Percentiles rank a stretch among this genome's conserved stretches.
These are phyloP conservation scores for Pseudorhombus dupliciocellatus DNA, from an alignment of 2,113 vertebrate genomes.

Conservation along the genomic window DNA sequence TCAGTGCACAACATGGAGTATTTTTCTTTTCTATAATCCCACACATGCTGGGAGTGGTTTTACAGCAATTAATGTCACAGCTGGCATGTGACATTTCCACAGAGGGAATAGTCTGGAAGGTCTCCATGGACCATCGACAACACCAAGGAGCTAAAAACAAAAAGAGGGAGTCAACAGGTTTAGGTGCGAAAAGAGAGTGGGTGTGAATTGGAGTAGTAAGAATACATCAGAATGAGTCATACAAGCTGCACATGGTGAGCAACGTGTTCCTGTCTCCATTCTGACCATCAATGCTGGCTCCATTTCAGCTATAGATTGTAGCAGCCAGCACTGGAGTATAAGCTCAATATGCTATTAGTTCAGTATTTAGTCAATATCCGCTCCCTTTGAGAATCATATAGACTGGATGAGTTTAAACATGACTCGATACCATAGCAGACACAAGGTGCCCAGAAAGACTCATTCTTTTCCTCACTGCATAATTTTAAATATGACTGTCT, in stretches of 20 bases:
- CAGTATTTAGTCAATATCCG: not conserved
- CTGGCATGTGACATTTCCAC: not conserved
- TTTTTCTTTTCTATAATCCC: not conserved
- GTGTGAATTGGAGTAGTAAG: constrained; percentile 4
- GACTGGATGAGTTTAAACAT: not conserved
- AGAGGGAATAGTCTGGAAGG: not conserved
- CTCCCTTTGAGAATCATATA: not conserved
- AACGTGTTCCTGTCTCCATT: constrained; percentile 6
- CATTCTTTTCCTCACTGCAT: too few relatives aligned
- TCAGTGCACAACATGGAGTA: not conserved
- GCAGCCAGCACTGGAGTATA: not conserved
- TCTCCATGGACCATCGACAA: constrained; percentile 14
- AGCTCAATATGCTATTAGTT: not conserved
- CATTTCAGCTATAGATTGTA: not conserved
- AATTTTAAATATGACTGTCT: too few relatives aligned
- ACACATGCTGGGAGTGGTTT: not conserved
- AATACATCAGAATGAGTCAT: constrained; percentile 17
- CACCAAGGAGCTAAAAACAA: not conserved
- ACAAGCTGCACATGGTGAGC: constrained; percentile 7
- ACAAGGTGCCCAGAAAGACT: not conserved
- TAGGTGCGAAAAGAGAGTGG: constrained; percentile 3
- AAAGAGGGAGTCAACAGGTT: not conserved
- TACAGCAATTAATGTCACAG: constrained; percentile 17
- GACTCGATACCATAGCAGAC: too few relatives aligned
- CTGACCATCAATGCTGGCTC: not conserved